Conservation (phyloP, 2,113 vertebrate species). For the Rhinopomastus cyanomelas region DNA sequence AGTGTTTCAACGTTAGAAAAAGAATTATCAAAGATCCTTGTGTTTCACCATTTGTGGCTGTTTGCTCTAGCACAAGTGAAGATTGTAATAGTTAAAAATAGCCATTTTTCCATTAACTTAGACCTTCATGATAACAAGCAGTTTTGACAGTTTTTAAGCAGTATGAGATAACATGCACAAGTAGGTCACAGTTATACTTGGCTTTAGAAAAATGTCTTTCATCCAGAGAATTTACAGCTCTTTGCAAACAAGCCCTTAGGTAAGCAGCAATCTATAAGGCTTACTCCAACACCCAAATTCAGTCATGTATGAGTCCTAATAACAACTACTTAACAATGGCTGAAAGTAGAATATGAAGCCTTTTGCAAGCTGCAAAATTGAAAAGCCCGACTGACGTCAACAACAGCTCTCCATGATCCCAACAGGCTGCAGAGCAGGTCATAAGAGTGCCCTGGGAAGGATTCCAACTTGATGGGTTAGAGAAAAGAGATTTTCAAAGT, state of each 20-base stretch:
- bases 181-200: slow-evolving; percentile 56
- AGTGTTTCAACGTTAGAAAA: not conserved
- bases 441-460: not conserved
- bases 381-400: slow-evolving; percentile 15
- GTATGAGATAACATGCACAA: slow-evolving; percentile 64
- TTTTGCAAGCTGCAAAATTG: not conserved
- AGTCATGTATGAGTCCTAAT: slow-evolving; percentile 26
- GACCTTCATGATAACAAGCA: slow-evolving; percentile 38
- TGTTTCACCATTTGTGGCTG: not conserved
- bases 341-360: slow-evolving; percentile 10
- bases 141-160: slow-evolving; percentile 65
- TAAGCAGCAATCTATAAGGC: slow-evolving; percentile 41
- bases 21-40: not conserved
- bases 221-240: slow-evolving; percentile 58
- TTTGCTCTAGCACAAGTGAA: not conserved
- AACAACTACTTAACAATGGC: not conserved
- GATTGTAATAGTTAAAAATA: slow-evolving; percentile 42
- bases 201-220: slow-evolving; percentile 63
- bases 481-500: slow-evolving; percentile 19
- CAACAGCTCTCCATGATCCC: not conserved
- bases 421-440: not conserved
- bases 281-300: slow-evolving; percentile 46
- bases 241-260: slow-evolving; percentile 61
- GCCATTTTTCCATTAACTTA: slow-evolving; percentile 49
- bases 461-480: slow-evolving; percentile 9